These are phyloP conservation scores for Hoplodrina ambigua DNA, from an alignment of 2,888 invertebrate species.

Conservation along the genomic window DNA sequence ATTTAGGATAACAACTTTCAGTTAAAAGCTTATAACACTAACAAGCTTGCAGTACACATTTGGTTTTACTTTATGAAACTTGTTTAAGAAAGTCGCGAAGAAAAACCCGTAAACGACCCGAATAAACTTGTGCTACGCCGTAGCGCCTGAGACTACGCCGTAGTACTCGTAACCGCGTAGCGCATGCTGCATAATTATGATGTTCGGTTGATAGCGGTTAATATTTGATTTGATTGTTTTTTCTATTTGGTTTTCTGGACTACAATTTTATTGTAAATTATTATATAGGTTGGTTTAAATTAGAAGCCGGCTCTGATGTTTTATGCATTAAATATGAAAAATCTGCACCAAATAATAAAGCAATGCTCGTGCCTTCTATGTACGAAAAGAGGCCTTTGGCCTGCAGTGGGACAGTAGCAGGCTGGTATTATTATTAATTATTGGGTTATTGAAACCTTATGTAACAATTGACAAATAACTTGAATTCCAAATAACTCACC, in stretches of 20 bases:
- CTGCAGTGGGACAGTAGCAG: too few species aligned
- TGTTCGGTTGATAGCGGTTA: conserved; percentile 29
- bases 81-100: conserved; percentile 39
- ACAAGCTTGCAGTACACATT: conserved; percentile 31
- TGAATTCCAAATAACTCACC: neutral
- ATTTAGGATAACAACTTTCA: conserved; percentile 13
- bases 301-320: too few species aligned
- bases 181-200: conserved; percentile 45
- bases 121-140: conserved; percentile 59
- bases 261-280: neutral
- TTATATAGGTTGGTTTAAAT: neutral
- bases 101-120: conserved; percentile 57
- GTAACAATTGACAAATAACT: neutral
- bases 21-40: conserved; percentile 23
- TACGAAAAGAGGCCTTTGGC: too few species aligned
- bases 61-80: conserved; percentile 40
- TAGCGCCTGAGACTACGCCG: conserved; percentile 55
- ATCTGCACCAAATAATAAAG: too few species aligned
- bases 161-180: conserved; percentile 46
- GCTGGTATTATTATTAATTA: too few species aligned
- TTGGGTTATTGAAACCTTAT: neutral
- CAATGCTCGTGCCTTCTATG: too few species aligned
- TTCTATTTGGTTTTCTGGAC: conserved; percentile 1
- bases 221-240: conserved; percentile 27
- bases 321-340: too few species aligned